Conservation (phyloP, 2,797 vertebrate species). For the Siniperca obscura region DNA sequence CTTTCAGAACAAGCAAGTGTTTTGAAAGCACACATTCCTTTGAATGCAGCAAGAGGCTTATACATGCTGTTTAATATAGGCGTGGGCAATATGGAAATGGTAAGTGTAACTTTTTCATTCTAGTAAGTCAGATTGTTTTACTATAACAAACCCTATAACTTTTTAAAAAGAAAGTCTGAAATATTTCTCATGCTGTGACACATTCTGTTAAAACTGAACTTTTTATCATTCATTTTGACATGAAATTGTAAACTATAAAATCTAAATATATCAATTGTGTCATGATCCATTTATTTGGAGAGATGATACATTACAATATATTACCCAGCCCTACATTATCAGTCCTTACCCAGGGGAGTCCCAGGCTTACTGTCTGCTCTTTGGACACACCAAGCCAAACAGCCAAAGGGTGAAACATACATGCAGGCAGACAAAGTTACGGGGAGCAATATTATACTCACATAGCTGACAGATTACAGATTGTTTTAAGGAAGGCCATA, state of each 20-base stretch:
- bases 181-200: background rate
- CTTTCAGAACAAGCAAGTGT: conserved; percentile 2
- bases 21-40: conserved; percentile 9
- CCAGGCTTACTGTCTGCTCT: conserved; percentile 33
- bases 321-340: conserved; percentile 13
- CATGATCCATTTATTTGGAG: conserved; percentile 10
- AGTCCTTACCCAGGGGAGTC: conserved; percentile 25
- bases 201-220: background rate
- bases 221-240: conserved; percentile 11
- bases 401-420: conserved; percentile 38
- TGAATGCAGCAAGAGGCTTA: conserved; percentile 1
- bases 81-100: background rate
- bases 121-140: background rate
- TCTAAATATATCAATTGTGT: conserved; percentile 8
- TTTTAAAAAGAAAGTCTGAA: background rate
- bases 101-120: background rate
- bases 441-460: conserved; percentile 56
- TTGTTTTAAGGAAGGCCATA: conserved; percentile 57
- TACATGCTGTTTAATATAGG: conserved; percentile 3
- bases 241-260: conserved; percentile 12
- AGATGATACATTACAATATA: conserved; percentile 13
- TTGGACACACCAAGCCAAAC: conserved; percentile 42
- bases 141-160: background rate
- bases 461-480: conserved; percentile 65
- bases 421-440: conserved; percentile 49